Evolutionary conservation across 2,113 vertebrate species (phyloP).

Genomic region (Aphyosemion australe): DNA sequence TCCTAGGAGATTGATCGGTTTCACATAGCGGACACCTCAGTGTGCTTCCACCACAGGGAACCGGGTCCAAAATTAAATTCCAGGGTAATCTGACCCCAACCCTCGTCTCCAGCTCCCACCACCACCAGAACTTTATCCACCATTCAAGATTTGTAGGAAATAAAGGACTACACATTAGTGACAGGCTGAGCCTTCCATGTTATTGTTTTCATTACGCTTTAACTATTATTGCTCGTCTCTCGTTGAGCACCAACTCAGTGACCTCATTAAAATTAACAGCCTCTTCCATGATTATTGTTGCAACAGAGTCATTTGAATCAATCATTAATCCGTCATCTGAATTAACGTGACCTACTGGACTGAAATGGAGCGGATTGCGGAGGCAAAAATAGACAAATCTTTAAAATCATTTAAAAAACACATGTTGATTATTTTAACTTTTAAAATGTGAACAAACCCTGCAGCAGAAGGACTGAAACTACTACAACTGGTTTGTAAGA

Average conservation of each 20-base stretch:
- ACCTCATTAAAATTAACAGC: not conserved
- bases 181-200: not conserved
- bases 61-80: not conserved
- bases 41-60: not conserved
- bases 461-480: too few relatives aligned
- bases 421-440: too few relatives aligned
- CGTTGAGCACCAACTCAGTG: not conserved
- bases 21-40: not conserved
- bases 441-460: too few relatives aligned
- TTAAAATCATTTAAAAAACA: too few relatives aligned
- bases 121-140: not conserved
- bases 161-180: not conserved
- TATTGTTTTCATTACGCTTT: not conserved
- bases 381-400: too few relatives aligned
- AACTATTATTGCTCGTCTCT: not conserved
- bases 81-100: not conserved
- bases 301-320: not conserved
- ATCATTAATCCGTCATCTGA: too few relatives aligned
- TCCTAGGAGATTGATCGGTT: constrained; percentile 11
- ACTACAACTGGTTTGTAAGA: too few relatives aligned
- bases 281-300: not conserved
- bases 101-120: not conserved
- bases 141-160: not conserved
- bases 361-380: not conserved
- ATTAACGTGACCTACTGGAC: not conserved